Percentiles rank a stretch among this genome's conserved stretches.
Conservation (phyloP, 2,888 invertebrate genomes). For the Ochropleura plecta region DNA sequence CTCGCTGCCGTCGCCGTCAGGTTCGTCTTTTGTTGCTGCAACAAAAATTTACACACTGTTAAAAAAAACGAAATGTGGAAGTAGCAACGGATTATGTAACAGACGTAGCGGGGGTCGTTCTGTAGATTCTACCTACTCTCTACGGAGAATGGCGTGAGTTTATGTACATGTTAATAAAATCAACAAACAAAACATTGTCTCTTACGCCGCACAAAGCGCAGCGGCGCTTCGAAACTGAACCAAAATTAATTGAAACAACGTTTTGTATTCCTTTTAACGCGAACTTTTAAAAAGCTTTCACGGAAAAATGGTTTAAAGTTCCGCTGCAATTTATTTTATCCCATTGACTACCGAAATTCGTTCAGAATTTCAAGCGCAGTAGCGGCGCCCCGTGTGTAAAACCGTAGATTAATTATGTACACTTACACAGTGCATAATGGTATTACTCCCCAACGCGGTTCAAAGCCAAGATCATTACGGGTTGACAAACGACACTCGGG, state of each 20-base stretch:
- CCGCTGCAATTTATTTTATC: slow-evolving; percentile 39
- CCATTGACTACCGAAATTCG: slow-evolving; percentile 49
- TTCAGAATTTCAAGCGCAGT: slow-evolving; percentile 42
- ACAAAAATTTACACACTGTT: slow-evolving; percentile 72
- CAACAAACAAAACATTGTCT: background rate
- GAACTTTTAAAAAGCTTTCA: slow-evolving; percentile 33
- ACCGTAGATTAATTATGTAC: slow-evolving; percentile 67
- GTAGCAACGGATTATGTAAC: background rate
- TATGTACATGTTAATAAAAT: background rate
- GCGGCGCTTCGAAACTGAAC: slow-evolving; percentile 16
- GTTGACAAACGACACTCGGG: slow-evolving; percentile 73
- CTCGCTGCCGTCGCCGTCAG: slow-evolving; percentile 90
- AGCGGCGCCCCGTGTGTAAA: slow-evolving; percentile 44
- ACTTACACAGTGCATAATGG: slow-evolving; percentile 50
- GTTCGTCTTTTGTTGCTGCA: slow-evolving; percentile 98
- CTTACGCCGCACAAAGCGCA: background rate
- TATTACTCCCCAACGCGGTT: slow-evolving; percentile 64
- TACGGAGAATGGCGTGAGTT: background rate
- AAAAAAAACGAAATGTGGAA: background rate
- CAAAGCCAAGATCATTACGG: slow-evolving; percentile 70
- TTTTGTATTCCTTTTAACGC: slow-evolving; percentile 20
- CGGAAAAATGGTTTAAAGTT: slow-evolving; percentile 39
- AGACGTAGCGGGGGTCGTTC: too few relatives aligned
- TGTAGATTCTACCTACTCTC: too few relatives aligned
- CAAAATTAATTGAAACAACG: slow-evolving; percentile 29